Evolutionary conservation across 1,140 invertebrate species (phyloP).

Genomic region (Ceratosolen fusciceps): DNA sequence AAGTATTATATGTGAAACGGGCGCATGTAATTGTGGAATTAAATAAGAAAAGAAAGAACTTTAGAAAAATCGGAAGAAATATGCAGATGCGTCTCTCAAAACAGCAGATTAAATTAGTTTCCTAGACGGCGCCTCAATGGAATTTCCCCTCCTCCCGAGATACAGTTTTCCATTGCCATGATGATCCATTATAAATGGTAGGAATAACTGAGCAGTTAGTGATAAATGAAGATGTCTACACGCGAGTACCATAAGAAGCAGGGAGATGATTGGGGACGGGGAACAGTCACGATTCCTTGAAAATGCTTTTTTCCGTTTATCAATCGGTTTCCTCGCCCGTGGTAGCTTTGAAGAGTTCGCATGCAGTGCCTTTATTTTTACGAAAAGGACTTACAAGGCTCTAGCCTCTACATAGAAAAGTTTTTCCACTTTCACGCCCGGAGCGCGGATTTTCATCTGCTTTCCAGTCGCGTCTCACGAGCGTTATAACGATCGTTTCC

Average conservation of each 20-base stretch:
- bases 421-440: slow-evolving; percentile 26
- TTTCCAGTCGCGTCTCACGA: slow-evolving; percentile 30
- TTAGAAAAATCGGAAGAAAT: not conserved
- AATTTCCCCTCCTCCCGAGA: not conserved
- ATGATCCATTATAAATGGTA: not conserved
- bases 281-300: not conserved
- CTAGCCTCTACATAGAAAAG: slow-evolving; percentile 23
- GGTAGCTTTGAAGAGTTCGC: not conserved
- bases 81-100: not conserved
- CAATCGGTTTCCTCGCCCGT: not conserved
- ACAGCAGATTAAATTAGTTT: not conserved
- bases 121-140: not conserved
- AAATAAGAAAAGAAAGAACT: not conserved
- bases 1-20: too few relatives aligned
- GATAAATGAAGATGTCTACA: slow-evolving; percentile 11
- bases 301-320: not conserved
- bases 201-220: not conserved
- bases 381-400: not conserved
- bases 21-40: not conserved
- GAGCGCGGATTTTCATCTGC: slow-evolving; percentile 35
- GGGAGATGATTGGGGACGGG: not conserved
- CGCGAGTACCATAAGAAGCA: not conserved
- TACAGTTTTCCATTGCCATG: not conserved
- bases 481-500: slow-evolving; percentile 33
- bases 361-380: not conserved